Evolutionary conservation across 2,888 invertebrate species (phyloP).

Genomic region (Sesia bembeciformis): DNA sequence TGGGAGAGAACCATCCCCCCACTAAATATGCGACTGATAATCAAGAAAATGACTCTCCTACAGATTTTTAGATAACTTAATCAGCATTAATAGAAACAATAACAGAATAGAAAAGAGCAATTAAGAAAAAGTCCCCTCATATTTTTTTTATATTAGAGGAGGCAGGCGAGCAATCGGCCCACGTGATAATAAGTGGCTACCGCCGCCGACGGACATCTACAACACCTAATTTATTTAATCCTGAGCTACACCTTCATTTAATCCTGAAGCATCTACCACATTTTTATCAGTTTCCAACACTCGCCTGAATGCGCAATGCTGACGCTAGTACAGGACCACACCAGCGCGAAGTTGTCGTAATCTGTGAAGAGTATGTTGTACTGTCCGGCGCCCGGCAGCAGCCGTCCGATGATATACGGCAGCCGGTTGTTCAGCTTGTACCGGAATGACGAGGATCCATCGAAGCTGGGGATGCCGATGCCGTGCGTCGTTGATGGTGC

Average conservation of each 20-base stretch:
- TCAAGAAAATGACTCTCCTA: too few species aligned
- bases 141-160: too few species aligned
- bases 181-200: too few species aligned
- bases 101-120: background rate
- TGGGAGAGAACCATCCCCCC: too few species aligned
- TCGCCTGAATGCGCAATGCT: constrained; percentile 77
- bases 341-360: constrained; percentile 80
- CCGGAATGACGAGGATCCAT: constrained; percentile 72
- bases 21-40: too few species aligned
- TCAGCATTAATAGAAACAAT: background rate
- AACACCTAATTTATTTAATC: too few species aligned
- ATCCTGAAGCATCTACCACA: too few species aligned
- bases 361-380: constrained; percentile 83
- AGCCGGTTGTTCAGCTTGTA: constrained; percentile 77
- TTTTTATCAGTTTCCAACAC: background rate
- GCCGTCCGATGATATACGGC: constrained; percentile 78
- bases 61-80: too few species aligned
- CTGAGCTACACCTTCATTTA: too few species aligned
- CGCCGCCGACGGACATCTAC: too few species aligned
- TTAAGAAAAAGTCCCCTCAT: too few species aligned
- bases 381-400: constrained; percentile 81
- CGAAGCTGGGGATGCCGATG: constrained; percentile 74
- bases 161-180: too few species aligned
- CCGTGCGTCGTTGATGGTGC: constrained; percentile 76
- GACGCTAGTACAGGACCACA: constrained; percentile 83